Conservation (phyloP, 2,113 vertebrate species). For the Phylloscopus trochiloides region DNA sequence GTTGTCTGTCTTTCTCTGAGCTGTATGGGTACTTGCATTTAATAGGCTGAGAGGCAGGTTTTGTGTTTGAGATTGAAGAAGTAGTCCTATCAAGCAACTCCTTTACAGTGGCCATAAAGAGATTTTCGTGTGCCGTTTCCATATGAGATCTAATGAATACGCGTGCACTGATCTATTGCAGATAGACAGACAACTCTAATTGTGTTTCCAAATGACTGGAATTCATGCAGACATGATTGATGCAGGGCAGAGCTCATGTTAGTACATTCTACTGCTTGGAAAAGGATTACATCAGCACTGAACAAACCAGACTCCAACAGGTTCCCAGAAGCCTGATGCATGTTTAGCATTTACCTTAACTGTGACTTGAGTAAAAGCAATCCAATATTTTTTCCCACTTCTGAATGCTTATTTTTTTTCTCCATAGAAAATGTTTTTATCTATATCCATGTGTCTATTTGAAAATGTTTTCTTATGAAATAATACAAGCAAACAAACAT, state of each 20-base stretch:
- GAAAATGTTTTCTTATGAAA: not conserved
- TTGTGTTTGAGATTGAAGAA: not conserved
- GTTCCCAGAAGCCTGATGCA: not conserved
- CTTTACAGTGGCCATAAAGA: not conserved
- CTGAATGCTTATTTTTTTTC: not conserved
- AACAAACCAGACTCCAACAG: not conserved
- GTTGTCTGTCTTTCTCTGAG: not conserved
- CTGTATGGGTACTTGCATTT: not conserved
- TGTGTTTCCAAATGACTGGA: not conserved
- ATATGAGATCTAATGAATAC: not conserved
- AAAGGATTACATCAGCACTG: not conserved
- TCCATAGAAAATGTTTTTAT: not conserved
- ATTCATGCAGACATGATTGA: not conserved
- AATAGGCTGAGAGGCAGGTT: not conserved
- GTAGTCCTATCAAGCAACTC: not conserved
- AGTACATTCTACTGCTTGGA: not conserved
- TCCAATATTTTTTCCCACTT: not conserved
- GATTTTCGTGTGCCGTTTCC: fast-evolving
- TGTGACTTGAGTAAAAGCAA: not conserved
- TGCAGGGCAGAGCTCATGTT: not conserved
- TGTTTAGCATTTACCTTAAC: not conserved
- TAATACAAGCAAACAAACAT: not conserved
- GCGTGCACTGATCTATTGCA: not conserved
- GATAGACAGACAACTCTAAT: not conserved
- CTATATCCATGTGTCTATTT: not conserved